phyloP scores from a whole-genome alignment of 1,140 invertebrate species.

The Agrilus planipennis region DNA sequence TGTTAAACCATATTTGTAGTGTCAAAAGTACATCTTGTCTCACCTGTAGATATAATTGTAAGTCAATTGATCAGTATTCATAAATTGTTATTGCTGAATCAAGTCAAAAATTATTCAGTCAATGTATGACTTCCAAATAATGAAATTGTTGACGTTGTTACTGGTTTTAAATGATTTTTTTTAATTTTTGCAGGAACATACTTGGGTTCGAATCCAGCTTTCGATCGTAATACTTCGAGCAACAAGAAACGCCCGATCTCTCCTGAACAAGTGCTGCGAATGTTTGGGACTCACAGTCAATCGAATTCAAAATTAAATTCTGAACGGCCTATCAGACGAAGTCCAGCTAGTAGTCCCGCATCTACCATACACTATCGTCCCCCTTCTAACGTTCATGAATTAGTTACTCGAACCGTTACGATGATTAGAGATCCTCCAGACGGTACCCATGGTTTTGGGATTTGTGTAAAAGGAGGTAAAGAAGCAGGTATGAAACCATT shows the following conservation, averaged over 20 bases:
- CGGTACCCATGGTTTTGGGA: conserved; percentile 68
- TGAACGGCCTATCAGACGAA: conserved; percentile 39
- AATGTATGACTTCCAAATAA: conserved; percentile 30
- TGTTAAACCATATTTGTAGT: no score
- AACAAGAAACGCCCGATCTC: conserved; percentile 60
- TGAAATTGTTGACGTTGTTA: no score
- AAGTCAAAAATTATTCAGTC: no score
- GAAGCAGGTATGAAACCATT: conserved; percentile 51
- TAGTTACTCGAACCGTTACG: conserved; percentile 66
- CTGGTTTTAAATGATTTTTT: no score
- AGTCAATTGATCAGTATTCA: no score
- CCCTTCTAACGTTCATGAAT: conserved; percentile 44
- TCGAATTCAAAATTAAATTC: conserved; percentile 28
- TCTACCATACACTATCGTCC: conserved; percentile 45
- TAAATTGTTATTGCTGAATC: no score
- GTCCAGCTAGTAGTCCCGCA: conserved; percentile 63
- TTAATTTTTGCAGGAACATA: conserved; percentile 40
- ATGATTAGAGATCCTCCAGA: conserved; percentile 69
- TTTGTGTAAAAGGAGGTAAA: conserved; percentile 80
- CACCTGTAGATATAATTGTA: no score
- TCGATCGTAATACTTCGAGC: conserved; percentile 30
- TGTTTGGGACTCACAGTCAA: conserved; percentile 40
- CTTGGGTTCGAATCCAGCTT: conserved; percentile 45
- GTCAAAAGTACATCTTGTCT: no score
- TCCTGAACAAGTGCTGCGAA: conserved; percentile 61